These are phyloP conservation scores for Aphidius ervi DNA, from an alignment of 1,140 invertebrate genomes.

Conservation along the genomic window DNA sequence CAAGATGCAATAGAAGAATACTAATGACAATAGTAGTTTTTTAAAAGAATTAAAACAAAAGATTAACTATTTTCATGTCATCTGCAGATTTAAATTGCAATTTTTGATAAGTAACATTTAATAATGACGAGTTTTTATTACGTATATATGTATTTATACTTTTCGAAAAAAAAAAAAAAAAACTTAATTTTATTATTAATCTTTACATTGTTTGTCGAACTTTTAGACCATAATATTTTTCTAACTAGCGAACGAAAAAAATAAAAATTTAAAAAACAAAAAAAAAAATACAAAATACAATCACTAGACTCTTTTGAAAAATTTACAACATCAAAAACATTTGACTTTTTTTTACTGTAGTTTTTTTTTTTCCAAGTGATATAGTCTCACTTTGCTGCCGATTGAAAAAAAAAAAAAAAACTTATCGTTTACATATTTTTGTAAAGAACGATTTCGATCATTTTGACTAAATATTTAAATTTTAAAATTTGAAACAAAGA, in stretches of 20 bases:
- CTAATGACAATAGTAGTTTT: too few species aligned
- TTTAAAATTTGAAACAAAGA: too few species aligned
- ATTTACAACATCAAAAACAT: not conserved
- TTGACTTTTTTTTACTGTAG: not conserved
- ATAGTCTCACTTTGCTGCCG: too few species aligned
- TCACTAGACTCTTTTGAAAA: constrained; percentile 8
- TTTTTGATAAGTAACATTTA: constrained; percentile 10
- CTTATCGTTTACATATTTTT: not conserved
- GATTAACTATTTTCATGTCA: too few species aligned
- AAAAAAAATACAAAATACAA: constrained; percentile 13
- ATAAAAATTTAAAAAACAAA: not conserved
- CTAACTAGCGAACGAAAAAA: not conserved
- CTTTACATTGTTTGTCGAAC: not conserved
- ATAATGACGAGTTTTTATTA: constrained; percentile 28
- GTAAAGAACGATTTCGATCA: too few species aligned
- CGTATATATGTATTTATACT: constrained; percentile 23
- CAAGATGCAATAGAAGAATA: too few species aligned
- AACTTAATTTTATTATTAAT: constrained; percentile 6
- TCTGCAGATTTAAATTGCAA: too few species aligned
- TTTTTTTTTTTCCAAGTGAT: too few species aligned
- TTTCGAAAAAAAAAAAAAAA: constrained; percentile 7
- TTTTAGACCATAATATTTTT: not conserved
- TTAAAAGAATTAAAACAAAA: too few species aligned
- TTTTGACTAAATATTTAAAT: too few species aligned
- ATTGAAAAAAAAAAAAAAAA: too few species aligned